Percentiles rank a stretch among this genome's conserved stretches.
Conservation (phyloP, 2,113 vertebrate genomes). For the Chaenogobius annularis region DNA sequence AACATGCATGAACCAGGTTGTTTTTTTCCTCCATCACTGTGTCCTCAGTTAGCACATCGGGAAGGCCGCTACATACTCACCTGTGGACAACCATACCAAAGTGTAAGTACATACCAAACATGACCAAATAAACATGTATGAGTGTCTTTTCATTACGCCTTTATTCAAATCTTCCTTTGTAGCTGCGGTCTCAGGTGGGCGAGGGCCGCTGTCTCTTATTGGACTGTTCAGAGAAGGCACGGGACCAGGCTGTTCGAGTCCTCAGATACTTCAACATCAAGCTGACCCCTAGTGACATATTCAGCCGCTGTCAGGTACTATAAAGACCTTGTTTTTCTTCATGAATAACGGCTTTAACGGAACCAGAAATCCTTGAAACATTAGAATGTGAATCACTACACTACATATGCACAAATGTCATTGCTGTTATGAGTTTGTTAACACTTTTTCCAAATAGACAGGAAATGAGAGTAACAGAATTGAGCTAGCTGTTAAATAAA, state of each 20-base stretch:
- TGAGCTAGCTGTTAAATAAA: not conserved
- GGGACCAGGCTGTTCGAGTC: constrained; percentile 81
- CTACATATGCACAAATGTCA: not conserved
- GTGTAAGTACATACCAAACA: constrained; percentile 69
- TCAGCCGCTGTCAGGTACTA: constrained; percentile 89
- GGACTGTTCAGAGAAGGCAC: constrained; percentile 84
- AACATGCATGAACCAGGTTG: not conserved
- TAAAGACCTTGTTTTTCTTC: no score
- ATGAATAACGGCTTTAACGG: no score
- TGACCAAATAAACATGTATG: not conserved
- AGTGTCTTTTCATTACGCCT: no score
- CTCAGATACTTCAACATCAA: constrained; percentile 83
- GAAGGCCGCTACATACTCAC: constrained; percentile 87
- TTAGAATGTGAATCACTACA: not conserved
- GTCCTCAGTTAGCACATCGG: constrained; percentile 78
- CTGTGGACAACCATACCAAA: constrained; percentile 83
- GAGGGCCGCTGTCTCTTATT: constrained; percentile 84
- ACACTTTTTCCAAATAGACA: not conserved
- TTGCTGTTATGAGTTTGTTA: not conserved
- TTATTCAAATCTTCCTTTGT: constrained; percentile 1
- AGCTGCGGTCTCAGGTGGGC: constrained; percentile 86
- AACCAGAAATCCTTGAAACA: not conserved
- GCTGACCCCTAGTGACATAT: constrained; percentile 76
- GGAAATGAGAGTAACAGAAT: constrained; percentile 1
- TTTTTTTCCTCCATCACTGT: constrained; percentile 16